Evolutionary conservation across 2,113 vertebrate genomes (phyloP), one percentile per base, ranked within the genome.

Genomic region (Oreochromis aureus): DNA sequence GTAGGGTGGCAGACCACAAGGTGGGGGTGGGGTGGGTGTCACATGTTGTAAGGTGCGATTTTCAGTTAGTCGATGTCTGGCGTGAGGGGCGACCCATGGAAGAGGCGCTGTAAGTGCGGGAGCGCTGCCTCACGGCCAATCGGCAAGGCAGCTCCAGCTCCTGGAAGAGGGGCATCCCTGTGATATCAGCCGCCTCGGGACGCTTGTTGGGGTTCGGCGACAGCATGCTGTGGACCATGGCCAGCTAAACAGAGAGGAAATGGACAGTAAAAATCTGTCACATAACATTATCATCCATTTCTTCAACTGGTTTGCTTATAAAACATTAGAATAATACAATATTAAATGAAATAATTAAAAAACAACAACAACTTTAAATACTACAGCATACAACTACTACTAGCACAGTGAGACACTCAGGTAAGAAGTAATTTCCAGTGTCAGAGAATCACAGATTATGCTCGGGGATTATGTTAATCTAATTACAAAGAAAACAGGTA

Each of bases 161-260:
- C 92, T 98, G 97, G 96, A 99, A 98, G 13, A 99, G 93, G 13
- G 98, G 93, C 1, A 96, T 97, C 92, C 98, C 97, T 3, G 98
- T 98, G 95, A 99, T 98, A 56, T 97, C 97, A 0, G 94, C 97
- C 4, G 98, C 98, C 93, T 99, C 98, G 0, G 98, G 99, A 18
- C 99, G 97, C 81, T 98, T 97, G 2, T 82, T 86, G 6, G 98
- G 98, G 84, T 96, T 97, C 16, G 90, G 97, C 5, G 98, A 99
- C 19, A 99, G 96, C 99, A 99, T 99, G 86, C 97, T 97, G 90
- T 96, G 97, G 83, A 99, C 98, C 98, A 99, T 99, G 13, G 87
- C 89, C 89, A 97, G 96, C 99, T 99, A 84, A 36, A 95, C 94
- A 89, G 24, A 54, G 10, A 85, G 41, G 48, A 6, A 32, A 39